These are phyloP conservation scores for Mongoloraphidia duomilia DNA, from an alignment of 2,888 invertebrate species.

Conservation along the genomic window DNA sequence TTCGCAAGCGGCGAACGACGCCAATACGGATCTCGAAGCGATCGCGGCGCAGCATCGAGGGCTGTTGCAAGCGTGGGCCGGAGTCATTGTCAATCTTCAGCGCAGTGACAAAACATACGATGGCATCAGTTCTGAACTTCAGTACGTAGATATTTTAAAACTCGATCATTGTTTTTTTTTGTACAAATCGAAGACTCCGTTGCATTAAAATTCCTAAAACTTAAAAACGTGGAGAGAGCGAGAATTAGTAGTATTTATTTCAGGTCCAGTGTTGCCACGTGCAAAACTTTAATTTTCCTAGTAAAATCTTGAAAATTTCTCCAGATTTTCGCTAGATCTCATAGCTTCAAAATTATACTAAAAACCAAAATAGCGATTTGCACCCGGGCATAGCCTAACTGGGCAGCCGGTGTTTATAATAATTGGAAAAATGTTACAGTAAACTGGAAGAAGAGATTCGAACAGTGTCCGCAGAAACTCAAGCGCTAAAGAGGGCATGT, in stretches of 20 bases:
- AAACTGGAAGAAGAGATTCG: slow-evolving; percentile 41
- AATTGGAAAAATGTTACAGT: slow-evolving; percentile 26
- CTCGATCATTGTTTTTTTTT: slow-evolving; percentile 2
- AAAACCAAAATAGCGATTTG: too few relatives aligned
- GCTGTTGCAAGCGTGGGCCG: slow-evolving; percentile 58
- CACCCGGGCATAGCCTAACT: not conserved
- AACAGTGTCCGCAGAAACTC: slow-evolving; percentile 40
- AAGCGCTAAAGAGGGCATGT: slow-evolving; percentile 49
- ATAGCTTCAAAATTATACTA: too few relatives aligned
- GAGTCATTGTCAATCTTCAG: slow-evolving; percentile 53
- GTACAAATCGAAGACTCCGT: too few relatives aligned
- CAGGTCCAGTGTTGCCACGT: too few relatives aligned
- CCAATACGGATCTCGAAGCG: slow-evolving; percentile 58
- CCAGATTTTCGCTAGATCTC: too few relatives aligned
- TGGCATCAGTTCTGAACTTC: slow-evolving; percentile 43
- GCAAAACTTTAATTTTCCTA: too few relatives aligned
- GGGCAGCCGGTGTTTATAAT: not conserved
- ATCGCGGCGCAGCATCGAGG: slow-evolving; percentile 54
- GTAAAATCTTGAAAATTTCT: too few relatives aligned
- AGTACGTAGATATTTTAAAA: slow-evolving; percentile 26
- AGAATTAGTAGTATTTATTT: too few relatives aligned
- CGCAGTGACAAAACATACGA: slow-evolving; percentile 52
- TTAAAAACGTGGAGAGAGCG: too few relatives aligned
- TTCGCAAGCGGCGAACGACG: slow-evolving; percentile 45
- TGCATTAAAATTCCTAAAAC: too few relatives aligned